A percentile compares a stretch with the other conserved stretches of the same genome.
Conservation (phyloP, 2,888 invertebrate species). For the Calameuta pallipes region DNA sequence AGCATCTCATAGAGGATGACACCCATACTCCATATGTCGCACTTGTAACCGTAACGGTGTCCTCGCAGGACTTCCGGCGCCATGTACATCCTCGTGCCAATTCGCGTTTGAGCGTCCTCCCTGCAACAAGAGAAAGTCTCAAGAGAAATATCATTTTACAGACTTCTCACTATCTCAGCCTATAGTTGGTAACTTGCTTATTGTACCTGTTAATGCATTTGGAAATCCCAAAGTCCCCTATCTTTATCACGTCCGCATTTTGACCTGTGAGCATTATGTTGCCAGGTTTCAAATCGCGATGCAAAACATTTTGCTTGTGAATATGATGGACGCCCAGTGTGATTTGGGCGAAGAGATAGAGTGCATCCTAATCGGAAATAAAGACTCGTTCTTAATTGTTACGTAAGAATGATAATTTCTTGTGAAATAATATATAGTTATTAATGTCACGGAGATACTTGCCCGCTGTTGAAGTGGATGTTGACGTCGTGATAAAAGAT, state of each 20-base stretch:
- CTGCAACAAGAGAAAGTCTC: neutral
- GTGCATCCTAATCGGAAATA: conserved; percentile 70
- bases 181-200: neutral
- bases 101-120: neutral
- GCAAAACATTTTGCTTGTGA: conserved; percentile 78
- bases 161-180: neutral
- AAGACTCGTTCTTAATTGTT: neutral
- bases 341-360: conserved; percentile 77
- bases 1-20: conserved; percentile 80
- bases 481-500: conserved; percentile 69
- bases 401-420: neutral
- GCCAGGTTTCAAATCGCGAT: conserved; percentile 84
- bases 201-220: conserved; percentile 66
- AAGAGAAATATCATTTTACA: neutral
- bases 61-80: conserved; percentile 85
- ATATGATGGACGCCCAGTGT: conserved; percentile 80
- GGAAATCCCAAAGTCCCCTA: conserved; percentile 85
- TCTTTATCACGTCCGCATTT: conserved; percentile 75
- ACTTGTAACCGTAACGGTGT: conserved; percentile 78
- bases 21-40: conserved; percentile 86
- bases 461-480: conserved; percentile 15
- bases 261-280: conserved; percentile 80
- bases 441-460: conserved; percentile 14
- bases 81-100: conserved; percentile 68
- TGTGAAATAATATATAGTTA: conserved; percentile 47